These are phyloP conservation scores for Anastatus disparis DNA, from an alignment of 1,140 invertebrate genomes.

Conservation along the genomic window DNA sequence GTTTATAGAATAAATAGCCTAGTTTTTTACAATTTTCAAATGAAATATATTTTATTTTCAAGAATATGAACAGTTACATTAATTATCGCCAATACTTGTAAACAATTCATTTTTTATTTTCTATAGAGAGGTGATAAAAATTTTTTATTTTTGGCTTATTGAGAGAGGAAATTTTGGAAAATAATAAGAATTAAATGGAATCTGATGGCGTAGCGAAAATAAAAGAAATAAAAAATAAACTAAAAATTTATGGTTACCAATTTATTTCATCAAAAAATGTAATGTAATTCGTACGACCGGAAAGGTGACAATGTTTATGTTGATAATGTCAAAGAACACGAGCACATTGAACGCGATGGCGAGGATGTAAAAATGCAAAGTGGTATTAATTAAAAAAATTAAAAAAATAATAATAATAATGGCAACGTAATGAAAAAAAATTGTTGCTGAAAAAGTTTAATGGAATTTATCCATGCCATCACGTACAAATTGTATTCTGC, in stretches of 20 bases:
- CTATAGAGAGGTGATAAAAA: neutral
- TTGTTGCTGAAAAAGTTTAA: neutral
- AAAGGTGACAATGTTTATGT: slow-evolving; percentile 27
- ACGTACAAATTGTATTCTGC: neutral
- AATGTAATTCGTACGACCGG: slow-evolving; percentile 5
- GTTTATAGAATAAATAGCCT: neutral
- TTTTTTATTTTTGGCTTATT: neutral
- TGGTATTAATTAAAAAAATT: too few relatives aligned
- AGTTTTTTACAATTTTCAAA: too few relatives aligned
- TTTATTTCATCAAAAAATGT: slow-evolving; percentile 2
- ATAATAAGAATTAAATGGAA: neutral
- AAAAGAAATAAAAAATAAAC: too few relatives aligned
- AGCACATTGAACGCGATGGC: neutral
- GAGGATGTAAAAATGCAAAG: neutral
- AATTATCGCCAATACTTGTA: neutral
- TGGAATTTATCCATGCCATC: neutral
- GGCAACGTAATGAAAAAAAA: neutral
- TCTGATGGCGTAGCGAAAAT: slow-evolving; percentile 13
- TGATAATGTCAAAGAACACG: neutral
- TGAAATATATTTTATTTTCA: too few relatives aligned
- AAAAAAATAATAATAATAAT: too few relatives aligned
- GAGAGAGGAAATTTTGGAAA: slow-evolving; percentile 32
- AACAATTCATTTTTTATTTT: neutral
- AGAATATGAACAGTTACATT: too few relatives aligned
- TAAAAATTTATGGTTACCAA: slow-evolving; percentile 11